phyloP scores from a whole-genome alignment of 2,888 invertebrate genomes.

The Torymus auratus region DNA sequence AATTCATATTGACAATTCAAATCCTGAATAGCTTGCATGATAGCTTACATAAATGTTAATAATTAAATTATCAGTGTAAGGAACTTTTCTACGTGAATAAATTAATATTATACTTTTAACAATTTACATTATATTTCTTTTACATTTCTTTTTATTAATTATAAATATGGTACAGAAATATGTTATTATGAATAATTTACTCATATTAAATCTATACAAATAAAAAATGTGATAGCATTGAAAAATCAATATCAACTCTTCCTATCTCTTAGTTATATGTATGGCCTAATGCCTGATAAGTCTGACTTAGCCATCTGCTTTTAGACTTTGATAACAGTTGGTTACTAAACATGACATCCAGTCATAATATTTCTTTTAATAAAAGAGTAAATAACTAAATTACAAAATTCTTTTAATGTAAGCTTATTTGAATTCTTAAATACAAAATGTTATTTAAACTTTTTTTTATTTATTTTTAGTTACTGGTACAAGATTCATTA shows the following conservation, averaged over 20 bases:
- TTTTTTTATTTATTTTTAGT: constrained; percentile 62
- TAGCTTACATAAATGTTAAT: not conserved
- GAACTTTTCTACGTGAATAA: no score
- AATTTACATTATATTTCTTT: no score
- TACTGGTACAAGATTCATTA: constrained; percentile 76
- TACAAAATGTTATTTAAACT: not conserved
- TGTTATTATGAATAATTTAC: no score
- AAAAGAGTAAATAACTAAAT: not conserved
- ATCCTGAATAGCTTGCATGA: no score
- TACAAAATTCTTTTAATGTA: not conserved
- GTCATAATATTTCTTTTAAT: constrained; percentile 15
- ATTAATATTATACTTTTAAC: no score
- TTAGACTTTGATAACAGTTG: constrained; percentile 35
- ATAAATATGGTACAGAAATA: no score
- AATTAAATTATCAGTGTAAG: not conserved
- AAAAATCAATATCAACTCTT: constrained; percentile 49
- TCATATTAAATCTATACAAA: not conserved
- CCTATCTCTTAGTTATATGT: constrained; percentile 26
- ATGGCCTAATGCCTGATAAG: constrained; percentile 37
- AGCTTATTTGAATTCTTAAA: not conserved
- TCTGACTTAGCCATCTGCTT: constrained; percentile 39
- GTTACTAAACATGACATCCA: constrained; percentile 16
- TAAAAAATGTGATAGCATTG: constrained; percentile 25
- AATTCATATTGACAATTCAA: no score
- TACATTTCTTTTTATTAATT: no score